Percentiles rank a stretch among this genome's conserved stretches.
Conservation (phyloP, 1,140 invertebrate genomes). For the Rhagoletis zephyria region DNA sequence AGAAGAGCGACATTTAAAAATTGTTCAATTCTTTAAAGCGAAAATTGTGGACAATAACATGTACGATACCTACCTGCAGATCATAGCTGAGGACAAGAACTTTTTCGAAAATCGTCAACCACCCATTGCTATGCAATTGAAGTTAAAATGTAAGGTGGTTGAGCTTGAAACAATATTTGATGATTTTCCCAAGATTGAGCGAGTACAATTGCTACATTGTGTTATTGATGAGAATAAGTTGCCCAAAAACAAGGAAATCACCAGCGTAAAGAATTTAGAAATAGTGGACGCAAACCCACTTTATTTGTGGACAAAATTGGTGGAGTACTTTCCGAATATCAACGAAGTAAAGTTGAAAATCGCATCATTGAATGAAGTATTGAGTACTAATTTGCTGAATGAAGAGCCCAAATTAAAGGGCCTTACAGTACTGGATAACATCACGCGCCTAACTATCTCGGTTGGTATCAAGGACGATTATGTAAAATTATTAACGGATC, state of each 20-base stretch:
- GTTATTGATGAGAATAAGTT: neutral
- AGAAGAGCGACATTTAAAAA: constrained; percentile 24
- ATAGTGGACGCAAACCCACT: neutral
- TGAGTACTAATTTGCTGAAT: neutral
- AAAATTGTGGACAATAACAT: constrained; percentile 7
- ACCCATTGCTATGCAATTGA: neutral
- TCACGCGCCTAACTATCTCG: neutral
- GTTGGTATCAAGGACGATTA: neutral
- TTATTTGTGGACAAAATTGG: neutral
- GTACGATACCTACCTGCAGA: neutral
- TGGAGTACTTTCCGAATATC: neutral
- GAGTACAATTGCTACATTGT: neutral
- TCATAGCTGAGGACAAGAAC: neutral
- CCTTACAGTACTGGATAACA: neutral
- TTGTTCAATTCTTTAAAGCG: neutral
- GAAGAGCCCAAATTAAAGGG: too few species aligned
- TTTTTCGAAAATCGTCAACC: neutral
- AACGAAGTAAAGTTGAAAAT: neutral
- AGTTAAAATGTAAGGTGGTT: neutral
- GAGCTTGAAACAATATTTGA: neutral
- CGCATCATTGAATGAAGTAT: too few species aligned
- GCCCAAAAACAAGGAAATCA: neutral
- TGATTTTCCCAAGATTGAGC: neutral
- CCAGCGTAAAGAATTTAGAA: neutral
- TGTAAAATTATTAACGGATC: neutral